A percentile compares a stretch with the other conserved stretches of the same genome.
Conservation (phyloP, 2,888 invertebrate genomes). For the Homarus gammarus region DNA sequence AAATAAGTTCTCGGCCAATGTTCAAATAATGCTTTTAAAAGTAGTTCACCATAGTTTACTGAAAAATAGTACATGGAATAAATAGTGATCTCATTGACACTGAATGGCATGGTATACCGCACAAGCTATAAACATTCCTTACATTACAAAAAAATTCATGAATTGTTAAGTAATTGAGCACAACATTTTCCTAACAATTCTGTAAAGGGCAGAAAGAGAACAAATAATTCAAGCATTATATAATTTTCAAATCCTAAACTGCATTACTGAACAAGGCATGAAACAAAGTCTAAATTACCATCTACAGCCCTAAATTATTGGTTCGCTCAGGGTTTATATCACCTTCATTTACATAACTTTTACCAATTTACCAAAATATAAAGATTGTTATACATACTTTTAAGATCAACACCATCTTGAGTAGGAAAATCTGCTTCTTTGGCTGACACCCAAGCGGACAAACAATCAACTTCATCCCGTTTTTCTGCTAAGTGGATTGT, state of each 20-base stretch:
- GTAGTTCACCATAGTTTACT: conserved; percentile 96
- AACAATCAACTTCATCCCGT: conserved; percentile 95
- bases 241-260: not conserved
- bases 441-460: conserved; percentile 98
- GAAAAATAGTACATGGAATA: conserved; percentile 55
- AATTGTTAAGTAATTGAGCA: too few species aligned
- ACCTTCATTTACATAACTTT: too few species aligned
- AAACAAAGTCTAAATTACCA: too few species aligned
- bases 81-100: too few species aligned
- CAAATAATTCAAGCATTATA: too few species aligned
- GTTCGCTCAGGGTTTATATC: too few species aligned
- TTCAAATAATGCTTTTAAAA: conserved; percentile 95
- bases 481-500: conserved; percentile 95
- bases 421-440: conserved; percentile 93
- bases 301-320: not conserved
- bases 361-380: too few species aligned
- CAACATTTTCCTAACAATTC: too few species aligned
- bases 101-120: too few species aligned
- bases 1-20: conserved; percentile 92
- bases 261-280: not conserved
- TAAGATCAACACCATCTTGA: conserved; percentile 86
- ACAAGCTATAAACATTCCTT: too few species aligned
- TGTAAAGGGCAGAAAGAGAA: too few species aligned
- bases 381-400: conserved; percentile 81
- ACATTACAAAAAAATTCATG: too few species aligned